Conservation (phyloP, 1,140 invertebrate genomes). For the Neuroterus valhalla region DNA sequence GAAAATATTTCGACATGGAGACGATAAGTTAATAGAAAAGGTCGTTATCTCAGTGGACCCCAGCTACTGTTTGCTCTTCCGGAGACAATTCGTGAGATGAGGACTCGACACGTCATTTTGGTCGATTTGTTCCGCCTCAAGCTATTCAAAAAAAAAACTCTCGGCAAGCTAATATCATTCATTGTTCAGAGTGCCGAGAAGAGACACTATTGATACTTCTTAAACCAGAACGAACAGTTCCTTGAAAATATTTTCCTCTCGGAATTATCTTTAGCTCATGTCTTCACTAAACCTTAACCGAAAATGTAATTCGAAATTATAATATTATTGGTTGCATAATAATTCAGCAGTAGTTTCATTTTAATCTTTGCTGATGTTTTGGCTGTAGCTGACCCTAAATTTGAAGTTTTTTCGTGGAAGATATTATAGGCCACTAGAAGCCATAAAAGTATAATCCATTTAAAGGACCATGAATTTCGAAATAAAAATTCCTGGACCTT, state of each 20-base stretch:
- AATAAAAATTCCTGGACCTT: too few relatives aligned
- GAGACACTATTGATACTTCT: constrained; percentile 26
- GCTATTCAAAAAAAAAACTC: constrained; percentile 2
- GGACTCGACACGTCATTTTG: constrained; percentile 50
- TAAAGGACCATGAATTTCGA: too few relatives aligned
- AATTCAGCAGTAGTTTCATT: too few relatives aligned
- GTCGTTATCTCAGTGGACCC: constrained; percentile 49
- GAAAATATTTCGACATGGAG: constrained; percentile 30
- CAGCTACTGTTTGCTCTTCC: constrained; percentile 35
- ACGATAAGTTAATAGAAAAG: constrained; percentile 34
- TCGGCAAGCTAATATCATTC: constrained; percentile 23
- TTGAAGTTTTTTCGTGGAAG: too few relatives aligned
- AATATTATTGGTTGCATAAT: too few relatives aligned
- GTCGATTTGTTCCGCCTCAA: constrained; percentile 23
- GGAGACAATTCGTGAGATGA: constrained; percentile 42
- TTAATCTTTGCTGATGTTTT: too few relatives aligned
- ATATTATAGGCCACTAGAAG: too few relatives aligned
- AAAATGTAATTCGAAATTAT: too few relatives aligned
- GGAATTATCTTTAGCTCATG: not conserved
- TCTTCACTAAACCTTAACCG: not conserved
- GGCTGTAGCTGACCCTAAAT: too few relatives aligned
- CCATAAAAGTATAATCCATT: too few relatives aligned
- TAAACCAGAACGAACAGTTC: constrained; percentile 11
- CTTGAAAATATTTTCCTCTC: constrained; percentile 17
- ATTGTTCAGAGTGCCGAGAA: constrained; percentile 32